A percentile compares a stretch with the other conserved stretches of the same genome.
phyloP scores from a whole-genome alignment of 1,140 invertebrate genomes.

The Bombus sylvicola region DNA sequence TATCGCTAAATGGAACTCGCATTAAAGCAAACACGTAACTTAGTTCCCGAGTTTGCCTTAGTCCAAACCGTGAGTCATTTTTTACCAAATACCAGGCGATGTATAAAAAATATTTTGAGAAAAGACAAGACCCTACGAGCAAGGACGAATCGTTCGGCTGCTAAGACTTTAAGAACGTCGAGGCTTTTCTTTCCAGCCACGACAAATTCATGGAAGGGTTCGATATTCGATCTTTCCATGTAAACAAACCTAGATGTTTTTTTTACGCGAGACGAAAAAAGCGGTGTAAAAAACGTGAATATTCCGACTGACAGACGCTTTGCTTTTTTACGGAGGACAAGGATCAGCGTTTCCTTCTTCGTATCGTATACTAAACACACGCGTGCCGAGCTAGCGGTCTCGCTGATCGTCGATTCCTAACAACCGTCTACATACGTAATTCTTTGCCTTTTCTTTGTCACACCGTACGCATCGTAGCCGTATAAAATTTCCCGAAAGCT shows the following conservation, averaged over 20 bases:
- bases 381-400: not conserved
- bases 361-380: not conserved
- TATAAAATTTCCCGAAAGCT: not conserved
- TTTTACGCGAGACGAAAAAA: not conserved
- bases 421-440: not conserved
- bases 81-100: too few relatives aligned
- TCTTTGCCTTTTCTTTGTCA: not conserved
- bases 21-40: not conserved
- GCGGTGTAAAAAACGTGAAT: not conserved
- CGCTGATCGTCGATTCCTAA: not conserved
- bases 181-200: not conserved
- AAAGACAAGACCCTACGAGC: too few relatives aligned
- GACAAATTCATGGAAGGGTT: not conserved
- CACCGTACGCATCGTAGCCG: fast-evolving
- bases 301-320: not conserved
- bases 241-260: not conserved
- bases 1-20: not conserved
- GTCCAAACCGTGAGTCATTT: too few relatives aligned
- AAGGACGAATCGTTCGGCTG: too few relatives aligned
- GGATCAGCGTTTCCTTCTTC: not conserved
- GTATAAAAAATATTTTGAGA: too few relatives aligned
- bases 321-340: not conserved
- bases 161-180: not conserved
- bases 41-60: not conserved
- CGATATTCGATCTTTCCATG: not conserved